Evolutionary conservation across 2,888 invertebrate species (phyloP), one percentile per base, ranked within the genome.

Genomic region (Mystacides longicornis): DNA sequence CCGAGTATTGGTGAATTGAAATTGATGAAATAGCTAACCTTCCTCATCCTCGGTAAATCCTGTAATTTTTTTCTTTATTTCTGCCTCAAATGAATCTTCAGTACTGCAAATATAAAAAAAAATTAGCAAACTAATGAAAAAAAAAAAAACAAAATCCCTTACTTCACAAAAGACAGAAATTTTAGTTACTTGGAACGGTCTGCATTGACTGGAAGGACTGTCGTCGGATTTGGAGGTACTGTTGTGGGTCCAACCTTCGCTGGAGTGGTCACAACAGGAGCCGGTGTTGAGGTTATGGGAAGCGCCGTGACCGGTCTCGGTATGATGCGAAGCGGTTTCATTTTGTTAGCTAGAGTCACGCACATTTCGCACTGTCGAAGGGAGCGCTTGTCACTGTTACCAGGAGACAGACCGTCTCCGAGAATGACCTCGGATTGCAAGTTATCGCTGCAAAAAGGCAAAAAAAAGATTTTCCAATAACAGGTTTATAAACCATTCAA

Each of bases 371-470:
- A 60, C 51, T 59, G 57, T 18, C 49, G 47, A 33, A 55, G 63
- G 0, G 72, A 66, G 19, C 67, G 74, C 1, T 81, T 82, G 65
- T 90, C 89, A 0, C 89, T 90, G 60, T 90, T 73, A 64, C 89
- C 82, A 27, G 31, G 64, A 0, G 72, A 67, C 21, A 68, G 74
- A 1, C 81, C 82, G 65, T 90, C 89, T 0, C 90, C 91, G 61
- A 91, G 73, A 64, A 89, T 83, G 27, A 91, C 72, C 65, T 87
- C 87, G 0, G 81, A 74, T 37, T 81, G 80, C 3, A 81, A 71
- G 2, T 81, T 75, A 23, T 23, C 5, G 16, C 48, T 48, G 23
- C 16, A n/a, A n/a, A n/a, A n/a, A n/a, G n/a, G n/a, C n/a, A n/a
- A n/a, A n/a, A n/a, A n/a, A n/a, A n/a, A n/a, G n/a, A n/a, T n/a